These are phyloP conservation scores for Gambelia wislizenii DNA, from an alignment of 2,797 vertebrate species.

Conservation along the genomic window DNA sequence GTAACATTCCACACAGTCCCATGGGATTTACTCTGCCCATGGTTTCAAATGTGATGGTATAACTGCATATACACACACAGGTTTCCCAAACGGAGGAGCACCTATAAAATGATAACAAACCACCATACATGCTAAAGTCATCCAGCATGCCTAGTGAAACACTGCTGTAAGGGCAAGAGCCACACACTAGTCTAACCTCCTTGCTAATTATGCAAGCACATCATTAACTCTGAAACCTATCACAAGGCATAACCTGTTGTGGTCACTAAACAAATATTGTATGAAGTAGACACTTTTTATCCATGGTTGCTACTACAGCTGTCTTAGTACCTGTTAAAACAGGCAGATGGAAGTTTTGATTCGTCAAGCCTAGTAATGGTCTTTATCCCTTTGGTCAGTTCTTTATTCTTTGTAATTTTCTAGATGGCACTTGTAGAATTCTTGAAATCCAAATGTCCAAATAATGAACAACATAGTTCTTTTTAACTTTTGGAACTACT, in stretches of 20 bases:
- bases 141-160: too few species aligned
- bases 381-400: neutral
- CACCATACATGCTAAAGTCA: too few species aligned
- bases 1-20: too few species aligned
- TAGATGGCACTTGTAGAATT: neutral
- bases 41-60: neutral
- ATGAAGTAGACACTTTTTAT: neutral
- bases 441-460: neutral
- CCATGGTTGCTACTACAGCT: neutral
- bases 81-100: too few species aligned
- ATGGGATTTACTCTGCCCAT: neutral
- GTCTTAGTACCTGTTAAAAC: neutral
- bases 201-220: too few species aligned
- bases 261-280: neutral
- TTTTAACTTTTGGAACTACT: conserved; percentile 19
- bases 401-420: neutral
- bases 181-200: too few species aligned
- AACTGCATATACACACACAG: too few species aligned
- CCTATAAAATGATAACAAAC: too few species aligned
- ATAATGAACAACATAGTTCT: conserved; percentile 8
- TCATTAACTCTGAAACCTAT: too few species aligned
- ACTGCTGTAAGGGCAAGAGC: too few species aligned
- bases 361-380: neutral
- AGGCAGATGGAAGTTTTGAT: neutral
- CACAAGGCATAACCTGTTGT: neutral